Percentiles rank a stretch among this genome's conserved stretches.
Conservation (phyloP, 1,140 invertebrate genomes). For the Dendroctonus valens region DNA sequence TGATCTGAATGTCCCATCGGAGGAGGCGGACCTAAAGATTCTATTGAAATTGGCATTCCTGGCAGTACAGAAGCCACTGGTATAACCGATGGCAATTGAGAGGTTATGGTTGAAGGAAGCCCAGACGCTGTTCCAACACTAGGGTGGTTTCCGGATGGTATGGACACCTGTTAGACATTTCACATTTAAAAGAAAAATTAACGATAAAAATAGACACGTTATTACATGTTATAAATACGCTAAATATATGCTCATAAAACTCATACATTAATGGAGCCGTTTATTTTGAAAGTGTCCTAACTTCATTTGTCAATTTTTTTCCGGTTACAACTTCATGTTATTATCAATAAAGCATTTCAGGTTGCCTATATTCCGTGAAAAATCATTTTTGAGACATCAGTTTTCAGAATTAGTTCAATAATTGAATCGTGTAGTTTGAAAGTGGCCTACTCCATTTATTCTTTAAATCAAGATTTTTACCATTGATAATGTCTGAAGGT, state of each 20-base stretch:
- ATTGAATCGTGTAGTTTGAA: too few relatives aligned
- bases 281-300: too few relatives aligned
- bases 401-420: too few relatives aligned
- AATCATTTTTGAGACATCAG: too few relatives aligned
- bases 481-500: too few relatives aligned
- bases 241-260: not conserved
- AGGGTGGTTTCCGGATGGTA: not conserved
- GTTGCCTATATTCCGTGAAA: too few relatives aligned
- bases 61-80: not conserved
- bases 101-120: constrained; percentile 1
- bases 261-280: too few relatives aligned
- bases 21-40: constrained; percentile 18
- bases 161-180: not conserved
- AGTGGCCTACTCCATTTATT: too few relatives aligned
- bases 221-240: not conserved
- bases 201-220: not conserved
- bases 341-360: too few relatives aligned
- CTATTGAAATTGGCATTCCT: constrained; percentile 17
- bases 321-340: too few relatives aligned
- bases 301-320: too few relatives aligned
- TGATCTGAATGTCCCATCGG: constrained; percentile 19
- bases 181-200: not conserved
- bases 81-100: not conserved
- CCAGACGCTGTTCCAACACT: constrained; percentile 51
- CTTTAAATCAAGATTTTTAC: too few relatives aligned